A percentile compares a stretch with the other conserved stretches of the same genome.
These are phyloP conservation scores for Orthonevra nobilis DNA, from an alignment of 2,888 invertebrate species.

Conservation along the genomic window DNA sequence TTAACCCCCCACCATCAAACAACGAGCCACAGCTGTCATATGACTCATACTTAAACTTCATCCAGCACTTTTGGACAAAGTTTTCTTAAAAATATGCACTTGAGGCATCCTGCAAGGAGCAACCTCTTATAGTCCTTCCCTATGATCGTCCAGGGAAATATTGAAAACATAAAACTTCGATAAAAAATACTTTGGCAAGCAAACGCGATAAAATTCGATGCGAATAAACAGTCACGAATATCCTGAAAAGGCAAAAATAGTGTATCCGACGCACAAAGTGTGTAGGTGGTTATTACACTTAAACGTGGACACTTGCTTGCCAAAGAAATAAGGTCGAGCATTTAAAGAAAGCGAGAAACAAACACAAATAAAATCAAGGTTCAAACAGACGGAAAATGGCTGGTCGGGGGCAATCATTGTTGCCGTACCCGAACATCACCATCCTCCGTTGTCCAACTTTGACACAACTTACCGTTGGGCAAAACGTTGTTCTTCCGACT, in stretches of 20 bases:
- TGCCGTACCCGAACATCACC: background rate
- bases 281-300: conserved; percentile 9
- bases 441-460: conserved; percentile 2
- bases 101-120: too few species aligned
- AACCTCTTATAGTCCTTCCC: too few species aligned
- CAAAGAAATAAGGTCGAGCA: too few species aligned
- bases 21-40: background rate
- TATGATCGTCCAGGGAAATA: conserved; percentile 13
- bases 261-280: background rate
- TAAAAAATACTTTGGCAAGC: conserved; percentile 23
- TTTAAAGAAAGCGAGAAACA: too few species aligned
- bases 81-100: too few species aligned
- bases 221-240: conserved; percentile 15
- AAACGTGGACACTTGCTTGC: background rate
- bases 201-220: conserved; percentile 37
- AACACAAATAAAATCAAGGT: conserved; percentile 28
- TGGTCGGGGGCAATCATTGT: conserved; percentile 12
- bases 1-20: background rate
- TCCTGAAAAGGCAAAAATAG: background rate
- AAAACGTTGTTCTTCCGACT: conserved; percentile 81
- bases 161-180: conserved; percentile 28
- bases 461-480: conserved; percentile 79
- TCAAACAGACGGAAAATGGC: conserved; percentile 24
- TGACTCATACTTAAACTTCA: conserved; percentile 3
- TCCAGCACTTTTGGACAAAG: background rate